Evolutionary conservation across 2,797 vertebrate species (phyloP), one percentile per base, ranked within the genome.

Genomic region (Salarias fasciatus): DNA sequence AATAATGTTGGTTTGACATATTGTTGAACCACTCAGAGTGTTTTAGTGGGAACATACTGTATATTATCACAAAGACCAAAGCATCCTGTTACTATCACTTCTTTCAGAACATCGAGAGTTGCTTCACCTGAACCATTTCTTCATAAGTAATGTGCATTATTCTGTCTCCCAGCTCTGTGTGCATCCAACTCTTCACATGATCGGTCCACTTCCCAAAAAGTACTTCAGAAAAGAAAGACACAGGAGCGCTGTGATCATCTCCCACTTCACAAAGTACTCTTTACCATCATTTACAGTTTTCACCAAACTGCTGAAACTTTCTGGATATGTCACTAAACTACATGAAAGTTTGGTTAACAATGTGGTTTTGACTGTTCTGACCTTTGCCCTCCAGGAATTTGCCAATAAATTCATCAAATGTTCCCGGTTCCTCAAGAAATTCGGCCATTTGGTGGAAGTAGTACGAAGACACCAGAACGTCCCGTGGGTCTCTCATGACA

Each of bases 131-230:
- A 62, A 79, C 18, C 90, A 94, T 91, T 63, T 93, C 92, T 81
- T 96, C 95, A 6, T 95, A 96, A 3, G 94, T 94, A 74, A 94
- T 83, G 65, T 87, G 91, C 60, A 95, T 78, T 63, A 96, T 93
- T 79, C 94, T 88, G 54, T 94, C 92, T 38, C 82, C 88, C 31
- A 92, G 82, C 49, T 89, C 84, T 24, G 92, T 46, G 14, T 86
- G 76, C 74, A 72, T 92, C 95, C 95, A 96, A 69, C 94, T 90
- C 85, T 94, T 96, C 60, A 96, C 77, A 12, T 96, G 95, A 45
- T 95, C 92, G 0, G 94, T 94, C 95, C 95, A 96, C 87, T 95
- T 96, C 54, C 95, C 95, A 55, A 95, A 95, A 48, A 94, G 4
- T 77, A 95, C 95, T 96, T 81, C 36, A 73, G 40, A 75, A 28